Conservation (phyloP, 2,888 invertebrate species). For the Hypomecis atomaria region DNA sequence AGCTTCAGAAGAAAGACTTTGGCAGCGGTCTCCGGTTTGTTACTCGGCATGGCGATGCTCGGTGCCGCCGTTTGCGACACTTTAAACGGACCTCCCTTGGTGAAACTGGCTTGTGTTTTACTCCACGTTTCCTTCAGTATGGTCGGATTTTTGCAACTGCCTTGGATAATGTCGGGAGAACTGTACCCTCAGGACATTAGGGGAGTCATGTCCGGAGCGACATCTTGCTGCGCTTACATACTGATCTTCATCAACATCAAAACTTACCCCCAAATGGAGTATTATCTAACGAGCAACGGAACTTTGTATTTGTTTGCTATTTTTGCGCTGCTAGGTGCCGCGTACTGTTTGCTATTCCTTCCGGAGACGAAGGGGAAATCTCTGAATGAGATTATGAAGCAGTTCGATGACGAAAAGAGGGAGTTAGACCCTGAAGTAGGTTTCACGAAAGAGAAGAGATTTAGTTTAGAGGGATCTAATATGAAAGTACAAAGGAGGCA, state of each 20-base stretch:
- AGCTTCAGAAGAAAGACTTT: conserved; percentile 86
- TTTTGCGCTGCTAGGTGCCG: conserved; percentile 85
- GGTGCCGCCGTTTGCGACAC: conserved; percentile 86
- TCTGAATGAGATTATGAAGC: conserved; percentile 87
- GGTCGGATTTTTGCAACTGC: conserved; percentile 89
- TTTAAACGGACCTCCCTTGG: conserved; percentile 78
- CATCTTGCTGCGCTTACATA: conserved; percentile 88
- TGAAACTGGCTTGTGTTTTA: conserved; percentile 85
- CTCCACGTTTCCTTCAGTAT: conserved; percentile 89
- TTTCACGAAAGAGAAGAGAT: conserved; percentile 56
- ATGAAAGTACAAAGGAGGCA: conserved; percentile 68
- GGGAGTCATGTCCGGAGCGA: conserved; percentile 88
- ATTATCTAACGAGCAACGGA: conserved; percentile 84
- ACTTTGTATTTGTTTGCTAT: conserved; percentile 87
- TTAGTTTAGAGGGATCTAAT: conserved; percentile 57
- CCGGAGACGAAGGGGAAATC: conserved; percentile 89
- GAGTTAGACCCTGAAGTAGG: conserved; percentile 69
- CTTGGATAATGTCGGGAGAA: conserved; percentile 91
- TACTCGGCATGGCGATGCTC: conserved; percentile 87
- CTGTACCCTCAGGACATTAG: conserved; percentile 88
- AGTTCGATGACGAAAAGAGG: conserved; percentile 80
- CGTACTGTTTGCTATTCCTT: conserved; percentile 85
- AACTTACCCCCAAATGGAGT: conserved; percentile 87
- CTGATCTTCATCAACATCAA: conserved; percentile 89
- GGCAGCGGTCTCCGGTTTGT: conserved; percentile 86